Evolutionary conservation across 2,797 vertebrate species (phyloP), one percentile per base, ranked within the genome.

Genomic region (Orientallactaga sibirica): DNA sequence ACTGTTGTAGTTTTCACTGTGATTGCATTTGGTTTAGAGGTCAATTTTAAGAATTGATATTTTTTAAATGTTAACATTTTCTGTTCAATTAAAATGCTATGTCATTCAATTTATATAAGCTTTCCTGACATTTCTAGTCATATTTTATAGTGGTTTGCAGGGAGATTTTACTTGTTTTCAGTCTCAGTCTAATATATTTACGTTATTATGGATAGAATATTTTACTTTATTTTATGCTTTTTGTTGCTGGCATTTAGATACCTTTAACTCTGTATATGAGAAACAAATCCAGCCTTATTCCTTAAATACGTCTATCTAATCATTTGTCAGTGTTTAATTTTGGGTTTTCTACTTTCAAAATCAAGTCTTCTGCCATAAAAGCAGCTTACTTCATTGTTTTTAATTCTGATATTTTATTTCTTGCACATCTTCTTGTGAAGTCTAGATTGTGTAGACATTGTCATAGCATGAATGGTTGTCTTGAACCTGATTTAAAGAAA

Each of bases 11-110:
- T 58, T 79, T 64, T 91, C 25, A 62, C 3, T 84, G 19, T 82
- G 41, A 84, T 22, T 83, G 22, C 29, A 73, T 81, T 52, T 55
- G 93, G 12, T 43, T 20, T 82, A 15, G 61, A n/a, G 12, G 29
- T 81, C 58, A 85, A 10, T 81, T 29, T 80, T n/a, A 37, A 67
- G 12, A 14, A 70, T 24, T 68, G 14, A 19, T 24, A 67, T 81
- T 91, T 62, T 80, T 68, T 7, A 27, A 95, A 82, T 79, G 24
- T 85, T 86, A 85, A 83, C n/a, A 70, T 81, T 19, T 93, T 92
- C 43, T 91, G 64, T 15, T 52, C 55, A 82, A 52, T 89, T 81
- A 85, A 76, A 93, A 52, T 71, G 22, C 37, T 75, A 37, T 9
- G 20, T 70, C n/a, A 81, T 55, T 92, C 81, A 85, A 20, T 81